Base-by-base conservation (phyloP, 2,888 invertebrate genomes). In the Ectemnius cavifrons region DNA sequence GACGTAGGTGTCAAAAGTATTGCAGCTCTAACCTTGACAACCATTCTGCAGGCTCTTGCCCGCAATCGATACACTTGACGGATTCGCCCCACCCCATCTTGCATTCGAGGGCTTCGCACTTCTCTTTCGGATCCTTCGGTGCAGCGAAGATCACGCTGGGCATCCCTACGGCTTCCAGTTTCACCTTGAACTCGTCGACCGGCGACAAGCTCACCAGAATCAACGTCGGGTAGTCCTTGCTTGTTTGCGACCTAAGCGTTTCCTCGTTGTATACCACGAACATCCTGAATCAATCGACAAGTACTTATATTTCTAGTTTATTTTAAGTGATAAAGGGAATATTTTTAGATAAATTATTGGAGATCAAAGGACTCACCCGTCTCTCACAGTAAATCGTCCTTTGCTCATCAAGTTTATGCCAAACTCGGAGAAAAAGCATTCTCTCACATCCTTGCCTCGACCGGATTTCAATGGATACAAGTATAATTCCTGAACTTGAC, bases 11-110 rank as follows among this genome's bases (percentile, higher is more conserved):
- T 37, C 1, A 37, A 11, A 60, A 62, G 14, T 49, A 14, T 13
- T 49, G 49, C n/a, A 3, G 27, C 2, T 14, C 4, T 3, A 69
- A 92, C 84, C 89, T 90, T 3, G 93, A 92, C 75, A 95, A 88
- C 95, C 95, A 95, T 60, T 91, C 87, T 0, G 94, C 92, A 1
- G 92, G 93, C 75, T 92, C 92, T 49, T 93, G 92, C 1, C 95
- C 95, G 89, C 94, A 95, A 88, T 95, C 95, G 69, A 93, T 86
- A 52, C 93, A 92, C 60, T 91, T 85, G 0, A 93, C 87, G 71
- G 77, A 57, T 67, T 91, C 90, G 69, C 91, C 91, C 73, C 82
- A 87, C 87, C 90, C 91, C 84, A 91, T 85, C 5, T 77, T 81
- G 56, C 87, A 88, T 11, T 84, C 77, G 20, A 85, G 68, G 45